Evolutionary conservation across 2,888 invertebrate species (phyloP), one percentile per base, ranked within the genome.

Genomic region (Eupithecia insigniata): DNA sequence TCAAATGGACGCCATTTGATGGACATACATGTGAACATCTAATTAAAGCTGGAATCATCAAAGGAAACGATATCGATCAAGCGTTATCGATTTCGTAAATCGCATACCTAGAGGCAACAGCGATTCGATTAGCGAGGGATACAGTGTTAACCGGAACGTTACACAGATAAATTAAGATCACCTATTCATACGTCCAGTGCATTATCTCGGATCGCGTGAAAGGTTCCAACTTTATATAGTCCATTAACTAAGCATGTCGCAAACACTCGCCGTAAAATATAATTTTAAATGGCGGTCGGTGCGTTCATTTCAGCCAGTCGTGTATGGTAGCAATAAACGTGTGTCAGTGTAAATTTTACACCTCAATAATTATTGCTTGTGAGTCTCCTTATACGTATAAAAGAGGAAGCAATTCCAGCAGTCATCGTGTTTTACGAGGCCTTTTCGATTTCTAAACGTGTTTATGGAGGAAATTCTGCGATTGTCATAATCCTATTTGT

Each of bases 151-250:
- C 87, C 90, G 90, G 89, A 89, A 90, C 89, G 89, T 87, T 86
- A 89, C 89, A 87, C 86, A 87, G 88, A 89, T 92, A 91, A 92
- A 91, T 93, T 92, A 92, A 92, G 91, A 92, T 90, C 92, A 91
- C 89, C 93, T 89, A 93, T 93, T 93, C 92, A 93, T 89, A 87
- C 81, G 92, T 92, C 91, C 84, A 85, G 83, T 81, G 85, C 85
- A 89, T 90, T 92, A 92, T 91, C 91, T 89, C 82, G 81, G 83
- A 89, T 89, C 90, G 88, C 85, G 87, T 88, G 88, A 90, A 89
- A 90, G 87, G 87, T 84, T 89, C 86, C 85, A 85, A 85, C 84
- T 87, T 84, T 88, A 87, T 88, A 88, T 86, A 88, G 85, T 89
- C 90, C 90, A 91, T 92, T 91, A 91, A 89, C 83, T 84, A 84